A percentile compares a stretch with the other conserved stretches of the same genome.
These are phyloP conservation scores for Strongylocentrotus purpuratus DNA, from an alignment of 35 echinoderm and acorn worm genomes.

Conservation along the genomic window DNA sequence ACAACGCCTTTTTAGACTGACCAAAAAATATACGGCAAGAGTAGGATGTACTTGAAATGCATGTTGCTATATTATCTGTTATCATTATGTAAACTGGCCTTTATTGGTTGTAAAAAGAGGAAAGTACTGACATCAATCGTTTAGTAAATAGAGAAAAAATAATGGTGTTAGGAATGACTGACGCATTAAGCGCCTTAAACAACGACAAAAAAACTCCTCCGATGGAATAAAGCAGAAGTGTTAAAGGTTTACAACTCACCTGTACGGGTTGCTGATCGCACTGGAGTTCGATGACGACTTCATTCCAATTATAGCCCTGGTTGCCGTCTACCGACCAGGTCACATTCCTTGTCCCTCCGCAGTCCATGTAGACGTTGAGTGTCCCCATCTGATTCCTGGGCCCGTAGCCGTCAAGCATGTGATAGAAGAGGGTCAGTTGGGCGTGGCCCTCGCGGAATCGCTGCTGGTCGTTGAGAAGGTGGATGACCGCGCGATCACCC, in stretches of 20 bases:
- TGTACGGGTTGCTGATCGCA: constrained; percentile 20
- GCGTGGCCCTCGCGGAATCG: neutral
- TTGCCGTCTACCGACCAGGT: constrained; percentile 11
- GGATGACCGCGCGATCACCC: constrained; percentile 33
- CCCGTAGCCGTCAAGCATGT: constrained; percentile 19
- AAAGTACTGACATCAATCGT: no score
- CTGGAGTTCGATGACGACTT: neutral
- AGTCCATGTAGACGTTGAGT: constrained; percentile 20
- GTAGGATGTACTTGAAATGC: no score
- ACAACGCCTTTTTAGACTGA: no score
- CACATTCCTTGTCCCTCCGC: neutral
- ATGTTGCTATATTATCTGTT: no score
- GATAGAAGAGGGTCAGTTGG: neutral
- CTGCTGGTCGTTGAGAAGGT: neutral
- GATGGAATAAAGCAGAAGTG: neutral
- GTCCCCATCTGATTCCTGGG: constrained; percentile 21
- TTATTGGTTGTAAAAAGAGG: no score
- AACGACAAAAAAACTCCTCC: neutral
- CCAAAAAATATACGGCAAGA: no score
- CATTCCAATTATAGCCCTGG: neutral
- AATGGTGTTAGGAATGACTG: no score
- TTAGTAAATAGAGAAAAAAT: no score
- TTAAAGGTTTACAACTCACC: neutral
- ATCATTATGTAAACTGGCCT: no score
- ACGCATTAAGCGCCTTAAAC: neutral